These are phyloP conservation scores for Agrotis exclamationis DNA, from an alignment of 2,888 invertebrate species.

Conservation along the genomic window DNA sequence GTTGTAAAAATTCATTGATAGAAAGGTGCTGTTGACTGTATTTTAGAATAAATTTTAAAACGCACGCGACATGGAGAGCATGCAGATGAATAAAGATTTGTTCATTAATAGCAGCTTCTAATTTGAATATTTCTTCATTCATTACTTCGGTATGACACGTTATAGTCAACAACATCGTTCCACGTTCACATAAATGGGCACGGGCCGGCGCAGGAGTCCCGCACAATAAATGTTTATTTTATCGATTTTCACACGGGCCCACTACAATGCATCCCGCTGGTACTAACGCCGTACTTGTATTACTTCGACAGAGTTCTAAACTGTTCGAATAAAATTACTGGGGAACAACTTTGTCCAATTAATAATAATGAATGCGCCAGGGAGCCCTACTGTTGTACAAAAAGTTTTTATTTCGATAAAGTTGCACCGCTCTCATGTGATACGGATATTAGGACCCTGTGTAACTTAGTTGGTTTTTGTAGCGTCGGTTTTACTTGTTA, in stretches of 20 bases:
- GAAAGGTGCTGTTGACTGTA: constrained; percentile 14
- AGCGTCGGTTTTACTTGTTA: constrained; percentile 76
- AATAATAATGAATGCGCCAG: constrained; percentile 86
- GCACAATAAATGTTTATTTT: constrained; percentile 87
- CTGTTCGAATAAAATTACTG: constrained; percentile 79
- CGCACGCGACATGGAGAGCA: constrained; percentile 15
- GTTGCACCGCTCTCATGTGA: constrained; percentile 79
- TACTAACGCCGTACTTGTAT: constrained; percentile 67
- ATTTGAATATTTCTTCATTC: constrained; percentile 46
- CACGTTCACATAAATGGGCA: constrained; percentile 52
- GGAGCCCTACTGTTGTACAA: constrained; percentile 81
- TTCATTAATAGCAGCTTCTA: constrained; percentile 34
- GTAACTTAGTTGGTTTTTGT: constrained; percentile 71
- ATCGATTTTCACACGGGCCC: constrained; percentile 89
- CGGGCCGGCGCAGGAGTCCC: constrained; percentile 68
- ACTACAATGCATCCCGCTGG: constrained; percentile 80
- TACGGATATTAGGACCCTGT: constrained; percentile 80
- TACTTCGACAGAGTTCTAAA: constrained; percentile 82
- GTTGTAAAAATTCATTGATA: constrained; percentile 23
- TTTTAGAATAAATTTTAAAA: constrained; percentile 19
- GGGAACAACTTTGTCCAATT: constrained; percentile 86
- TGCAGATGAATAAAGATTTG: constrained; percentile 45
- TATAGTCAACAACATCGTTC: constrained; percentile 51
- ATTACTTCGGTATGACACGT: constrained; percentile 17
- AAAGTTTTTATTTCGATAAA: constrained; percentile 85